Evolutionary conservation across 2,113 vertebrate species (phyloP).

Genomic region (Prinia subflava): DNA sequence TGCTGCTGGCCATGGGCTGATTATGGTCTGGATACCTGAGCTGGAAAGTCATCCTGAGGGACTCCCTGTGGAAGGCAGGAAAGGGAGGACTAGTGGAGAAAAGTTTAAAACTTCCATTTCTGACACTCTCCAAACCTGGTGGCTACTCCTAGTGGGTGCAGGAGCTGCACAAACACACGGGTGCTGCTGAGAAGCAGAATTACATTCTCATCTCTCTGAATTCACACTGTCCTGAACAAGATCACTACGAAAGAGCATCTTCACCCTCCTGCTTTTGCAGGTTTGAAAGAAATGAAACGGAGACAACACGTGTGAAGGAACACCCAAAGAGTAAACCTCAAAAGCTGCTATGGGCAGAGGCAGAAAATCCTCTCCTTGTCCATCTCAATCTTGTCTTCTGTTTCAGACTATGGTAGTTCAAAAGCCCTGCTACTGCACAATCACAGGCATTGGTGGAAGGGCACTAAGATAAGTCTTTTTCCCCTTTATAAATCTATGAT

Average conservation of each 20-base stretch:
- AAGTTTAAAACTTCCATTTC: not conserved
- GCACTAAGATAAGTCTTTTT: not conserved
- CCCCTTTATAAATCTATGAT: not conserved
- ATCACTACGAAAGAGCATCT: not conserved
- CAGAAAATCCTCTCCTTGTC: not conserved
- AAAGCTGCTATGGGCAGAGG: not conserved
- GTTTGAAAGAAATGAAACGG: not conserved
- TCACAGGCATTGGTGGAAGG: not conserved
- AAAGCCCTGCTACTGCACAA: not conserved
- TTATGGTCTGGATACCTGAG: not conserved
- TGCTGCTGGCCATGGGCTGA: not conserved
- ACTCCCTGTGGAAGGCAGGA: not conserved
- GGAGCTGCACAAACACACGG: accelerated
- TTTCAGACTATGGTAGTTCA: not conserved
- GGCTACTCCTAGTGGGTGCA: not conserved
- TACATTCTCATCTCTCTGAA: not conserved
- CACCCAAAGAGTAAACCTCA: not conserved
- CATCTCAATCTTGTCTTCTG: not conserved
- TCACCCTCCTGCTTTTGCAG: not conserved
- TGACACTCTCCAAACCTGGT: not conserved
- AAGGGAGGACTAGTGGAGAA: not conserved
- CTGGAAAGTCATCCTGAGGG: not conserved
- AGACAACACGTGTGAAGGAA: not conserved
- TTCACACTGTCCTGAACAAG: not conserved
- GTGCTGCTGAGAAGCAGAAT: not conserved